These are phyloP conservation scores for Eubucco bourcierii DNA, from an alignment of 2,113 vertebrate species.

Conservation along the genomic window DNA sequence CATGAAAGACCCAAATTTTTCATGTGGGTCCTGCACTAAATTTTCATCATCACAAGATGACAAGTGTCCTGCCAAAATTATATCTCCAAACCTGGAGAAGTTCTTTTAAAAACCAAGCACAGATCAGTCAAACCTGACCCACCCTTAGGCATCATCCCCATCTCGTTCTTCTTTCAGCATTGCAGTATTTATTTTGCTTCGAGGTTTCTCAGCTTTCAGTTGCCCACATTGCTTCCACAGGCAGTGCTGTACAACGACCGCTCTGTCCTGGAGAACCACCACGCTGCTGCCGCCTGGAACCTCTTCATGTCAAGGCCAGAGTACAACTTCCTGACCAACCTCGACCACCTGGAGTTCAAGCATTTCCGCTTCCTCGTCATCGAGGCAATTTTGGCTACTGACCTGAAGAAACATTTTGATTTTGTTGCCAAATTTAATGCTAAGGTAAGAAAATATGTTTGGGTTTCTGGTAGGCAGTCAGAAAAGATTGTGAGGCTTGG, in stretches of 20 bases:
- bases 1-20: neutral
- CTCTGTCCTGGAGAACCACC: conserved; percentile 96
- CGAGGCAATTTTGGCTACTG: conserved; percentile 96
- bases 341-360: conserved; percentile 96
- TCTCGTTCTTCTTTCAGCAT: neutral
- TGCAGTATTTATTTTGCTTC: neutral
- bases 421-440: conserved; percentile 95
- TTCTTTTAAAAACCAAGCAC: neutral
- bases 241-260: conserved; percentile 97
- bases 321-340: conserved; percentile 93
- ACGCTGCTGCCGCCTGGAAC: conserved; percentile 95
- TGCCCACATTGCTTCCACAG: conserved; percentile 51
- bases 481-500: neutral
- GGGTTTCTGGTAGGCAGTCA: neutral
- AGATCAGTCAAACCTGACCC: neutral
- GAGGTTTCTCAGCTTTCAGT: neutral
- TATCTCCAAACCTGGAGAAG: neutral
- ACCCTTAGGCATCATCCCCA: neutral
- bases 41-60: neutral
- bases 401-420: conserved; percentile 98
- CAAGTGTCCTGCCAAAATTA: neutral
- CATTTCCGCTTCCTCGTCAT: conserved; percentile 98
- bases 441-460: conserved; percentile 81
- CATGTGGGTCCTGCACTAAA: neutral
- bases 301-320: conserved; percentile 95